Evolutionary conservation across 2,888 invertebrate species (phyloP), one percentile per base, ranked within the genome.

Genomic region (Meta bourneti): DNA sequence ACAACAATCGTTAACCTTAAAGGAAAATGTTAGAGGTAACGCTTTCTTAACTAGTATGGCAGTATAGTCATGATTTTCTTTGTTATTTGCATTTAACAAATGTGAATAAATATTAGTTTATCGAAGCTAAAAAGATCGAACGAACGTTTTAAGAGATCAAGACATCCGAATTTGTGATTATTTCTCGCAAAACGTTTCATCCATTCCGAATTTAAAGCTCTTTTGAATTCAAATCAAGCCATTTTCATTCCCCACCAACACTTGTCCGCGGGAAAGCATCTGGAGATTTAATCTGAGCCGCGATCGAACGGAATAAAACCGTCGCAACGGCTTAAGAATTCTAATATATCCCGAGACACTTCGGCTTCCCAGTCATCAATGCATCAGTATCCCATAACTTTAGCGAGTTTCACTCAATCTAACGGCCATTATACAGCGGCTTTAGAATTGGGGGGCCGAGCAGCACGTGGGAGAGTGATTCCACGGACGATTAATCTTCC

Each of bases 401-500:
- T 11, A 69, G 61, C 69, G n/a, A 80, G 54, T 54, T 71, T 72
- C 74, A 52, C 49, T 83, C 83, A 83, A 83, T 83, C 74, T 72
- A 83, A 72, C 71, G 16, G 83, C 20, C 83, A 84, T 84, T 80
- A 84, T 84, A 51, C 75, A 71, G n/a, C n/a, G 20, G 75, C 81
- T 69, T 82, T 70, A 70, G 70, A 82, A 82, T 82, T 82, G 20
- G 19, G 48, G 81, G 70, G 16, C 2, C 48, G 34, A 70, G 48
- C n/a, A n/a, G 81, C 48, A 51, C 20, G 71, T 13, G 16, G 16
- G 54, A 75, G 69, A 78, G 77, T 19, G 77, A 85, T 85, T 78
- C 70, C 51, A 72, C 54, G 78, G 70, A 74, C 90, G 79, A 90
- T 90, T 90, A 84, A 90, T 90, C 90, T 84, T 90, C 79, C 71